Conservation (phyloP, 1,140 invertebrate genomes). For the Zaprionus vittiger region DNA sequence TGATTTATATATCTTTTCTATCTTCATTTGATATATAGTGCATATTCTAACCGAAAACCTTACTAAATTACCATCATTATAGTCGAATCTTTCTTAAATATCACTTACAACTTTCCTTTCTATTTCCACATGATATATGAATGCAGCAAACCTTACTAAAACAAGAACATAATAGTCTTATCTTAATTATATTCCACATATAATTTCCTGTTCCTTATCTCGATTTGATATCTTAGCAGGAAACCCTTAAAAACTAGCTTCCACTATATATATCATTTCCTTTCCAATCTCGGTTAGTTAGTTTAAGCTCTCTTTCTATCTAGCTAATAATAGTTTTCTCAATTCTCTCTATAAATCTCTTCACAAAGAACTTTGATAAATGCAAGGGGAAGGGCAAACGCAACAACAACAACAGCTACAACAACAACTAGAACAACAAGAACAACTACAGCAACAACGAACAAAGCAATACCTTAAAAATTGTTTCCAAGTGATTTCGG, state of each 20-base stretch:
- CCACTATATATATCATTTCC: background rate
- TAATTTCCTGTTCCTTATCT: background rate
- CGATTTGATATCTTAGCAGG: background rate
- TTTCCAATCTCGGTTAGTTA: background rate
- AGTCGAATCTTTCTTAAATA: no score
- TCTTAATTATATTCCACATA: background rate
- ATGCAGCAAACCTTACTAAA: no score
- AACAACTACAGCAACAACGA: constrained; percentile 57
- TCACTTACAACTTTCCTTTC: no score
- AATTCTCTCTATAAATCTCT: constrained; percentile 22
- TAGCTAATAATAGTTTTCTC: constrained; percentile 8
- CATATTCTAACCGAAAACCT: background rate
- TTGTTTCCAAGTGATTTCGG: constrained; percentile 66
- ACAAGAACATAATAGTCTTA: no score
- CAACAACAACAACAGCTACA: background rate
- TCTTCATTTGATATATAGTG: constrained; percentile 2
- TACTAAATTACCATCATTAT: no score
- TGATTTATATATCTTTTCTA: background rate
- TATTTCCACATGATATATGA: no score
- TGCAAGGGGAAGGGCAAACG: constrained; percentile 44
- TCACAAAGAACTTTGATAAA: constrained; percentile 59
- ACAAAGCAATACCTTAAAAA: constrained; percentile 78
- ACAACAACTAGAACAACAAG: constrained; percentile 59
- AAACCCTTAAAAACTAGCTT: background rate
- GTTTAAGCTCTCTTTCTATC: background rate